These are phyloP conservation scores for Pteropus alecto DNA, from an alignment of 2,113 vertebrate species.

Conservation along the genomic window DNA sequence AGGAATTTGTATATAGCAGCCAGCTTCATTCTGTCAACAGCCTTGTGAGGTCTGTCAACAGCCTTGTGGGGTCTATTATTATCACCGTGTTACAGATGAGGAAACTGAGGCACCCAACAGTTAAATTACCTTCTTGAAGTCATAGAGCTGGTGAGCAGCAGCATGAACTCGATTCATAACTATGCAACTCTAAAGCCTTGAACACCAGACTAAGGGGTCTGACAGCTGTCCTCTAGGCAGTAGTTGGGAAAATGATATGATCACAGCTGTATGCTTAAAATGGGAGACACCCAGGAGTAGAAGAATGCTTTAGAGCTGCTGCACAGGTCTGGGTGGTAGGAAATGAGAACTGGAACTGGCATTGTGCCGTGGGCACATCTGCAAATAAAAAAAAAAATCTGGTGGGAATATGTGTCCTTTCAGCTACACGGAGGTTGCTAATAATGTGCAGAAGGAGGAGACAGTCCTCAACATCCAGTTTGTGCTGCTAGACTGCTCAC, in stretches of 20 bases:
- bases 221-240: not conserved
- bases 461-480: slow-evolving; percentile 85
- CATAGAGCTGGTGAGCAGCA: not conserved
- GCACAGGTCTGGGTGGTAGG: not conserved
- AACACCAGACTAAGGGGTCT: not conserved
- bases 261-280: not conserved
- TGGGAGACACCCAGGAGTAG: not conserved
- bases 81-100: not conserved
- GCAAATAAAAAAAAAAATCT: not conserved
- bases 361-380: accelerated
- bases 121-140: not conserved
- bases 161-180: not conserved
- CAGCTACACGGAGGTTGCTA: slow-evolving; percentile 88
- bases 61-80: not conserved
- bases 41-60: not conserved
- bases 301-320: not conserved
- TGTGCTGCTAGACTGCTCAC: slow-evolving; percentile 85
- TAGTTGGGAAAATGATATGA: not conserved
- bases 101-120: not conserved
- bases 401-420: not conserved
- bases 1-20: not conserved
- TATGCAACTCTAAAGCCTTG: not conserved
- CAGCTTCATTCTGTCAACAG: not conserved
- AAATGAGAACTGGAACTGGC: not conserved
- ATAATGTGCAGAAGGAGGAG: slow-evolving; percentile 89